Evolutionary conservation across 2,113 vertebrate species (phyloP).

Genomic region (Sula dactylatra): DNA sequence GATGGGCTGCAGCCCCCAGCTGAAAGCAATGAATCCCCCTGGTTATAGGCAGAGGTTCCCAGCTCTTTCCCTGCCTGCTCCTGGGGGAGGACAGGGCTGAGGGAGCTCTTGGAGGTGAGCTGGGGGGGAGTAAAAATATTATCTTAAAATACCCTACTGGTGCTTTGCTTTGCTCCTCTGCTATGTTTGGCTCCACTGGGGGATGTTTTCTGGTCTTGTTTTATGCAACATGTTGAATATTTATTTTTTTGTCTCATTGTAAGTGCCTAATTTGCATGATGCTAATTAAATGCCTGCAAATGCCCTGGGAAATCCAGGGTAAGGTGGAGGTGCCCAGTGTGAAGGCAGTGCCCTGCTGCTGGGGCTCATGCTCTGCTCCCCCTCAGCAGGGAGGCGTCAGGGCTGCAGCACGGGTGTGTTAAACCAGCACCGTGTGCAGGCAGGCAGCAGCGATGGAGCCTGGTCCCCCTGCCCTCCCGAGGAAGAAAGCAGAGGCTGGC

Average conservation of each 20-base stretch:
- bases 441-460: background rate
- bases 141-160: accelerated
- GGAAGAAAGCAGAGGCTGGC: accelerated
- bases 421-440: accelerated
- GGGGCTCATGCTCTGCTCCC: no score
- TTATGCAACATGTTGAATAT: accelerated
- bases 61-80: accelerated
- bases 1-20: background rate
- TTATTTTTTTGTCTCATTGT: accelerated
- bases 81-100: accelerated
- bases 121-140: no score
- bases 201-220: accelerated
- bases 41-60: background rate
- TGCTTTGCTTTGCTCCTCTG: background rate
- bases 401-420: accelerated
- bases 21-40: background rate
- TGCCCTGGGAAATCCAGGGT: accelerated
- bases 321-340: accelerated
- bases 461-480: accelerated
- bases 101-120: background rate
- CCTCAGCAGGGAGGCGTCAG: accelerated
- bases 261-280: accelerated
- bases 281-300: background rate
- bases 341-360: background rate
- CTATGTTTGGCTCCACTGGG: accelerated